Conservation (phyloP, 2,888 invertebrate species). For the Proisotoma minuta region DNA sequence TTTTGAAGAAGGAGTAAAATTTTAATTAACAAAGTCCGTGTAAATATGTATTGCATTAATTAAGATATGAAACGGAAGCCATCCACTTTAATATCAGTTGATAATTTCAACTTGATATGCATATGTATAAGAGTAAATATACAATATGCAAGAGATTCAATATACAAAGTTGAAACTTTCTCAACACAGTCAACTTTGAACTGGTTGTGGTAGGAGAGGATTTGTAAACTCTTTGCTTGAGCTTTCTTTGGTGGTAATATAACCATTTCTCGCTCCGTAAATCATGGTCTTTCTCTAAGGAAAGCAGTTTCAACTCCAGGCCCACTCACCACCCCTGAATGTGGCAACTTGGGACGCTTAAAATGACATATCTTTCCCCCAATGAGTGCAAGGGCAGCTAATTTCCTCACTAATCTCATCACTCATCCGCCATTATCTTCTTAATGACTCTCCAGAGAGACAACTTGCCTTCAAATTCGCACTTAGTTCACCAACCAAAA, state of each 20-base stretch:
- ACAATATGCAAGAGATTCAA: too few species aligned
- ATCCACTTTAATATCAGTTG: too few species aligned
- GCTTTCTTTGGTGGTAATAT: too few species aligned
- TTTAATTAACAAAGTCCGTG: too few species aligned
- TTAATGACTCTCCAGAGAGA: constrained; percentile 1
- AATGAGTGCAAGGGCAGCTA: constrained; percentile 7
- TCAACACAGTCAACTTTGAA: constrained; percentile 7
- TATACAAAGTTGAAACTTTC: constrained; percentile 7
- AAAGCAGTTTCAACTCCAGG: neutral
- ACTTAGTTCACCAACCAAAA: neutral
- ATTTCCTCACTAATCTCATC: constrained; percentile 16
- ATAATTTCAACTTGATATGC: too few species aligned
- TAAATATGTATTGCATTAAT: too few species aligned
- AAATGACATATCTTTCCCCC: constrained; percentile 3
- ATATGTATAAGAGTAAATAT: too few species aligned
- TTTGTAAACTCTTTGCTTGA: too few species aligned
- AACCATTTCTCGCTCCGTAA: constrained; percentile 7
- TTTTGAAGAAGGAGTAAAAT: neutral
- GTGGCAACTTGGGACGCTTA: neutral
- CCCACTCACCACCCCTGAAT: neutral
- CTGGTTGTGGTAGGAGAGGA: constrained; percentile 12
- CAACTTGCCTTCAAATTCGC: neutral
- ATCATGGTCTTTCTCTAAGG: constrained; percentile 1
- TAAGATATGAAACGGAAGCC: too few species aligned
- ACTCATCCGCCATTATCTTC: neutral